These are phyloP conservation scores for Andinoacara biseriatus DNA, from an alignment of 2,113 vertebrate genomes.

Conservation along the genomic window DNA sequence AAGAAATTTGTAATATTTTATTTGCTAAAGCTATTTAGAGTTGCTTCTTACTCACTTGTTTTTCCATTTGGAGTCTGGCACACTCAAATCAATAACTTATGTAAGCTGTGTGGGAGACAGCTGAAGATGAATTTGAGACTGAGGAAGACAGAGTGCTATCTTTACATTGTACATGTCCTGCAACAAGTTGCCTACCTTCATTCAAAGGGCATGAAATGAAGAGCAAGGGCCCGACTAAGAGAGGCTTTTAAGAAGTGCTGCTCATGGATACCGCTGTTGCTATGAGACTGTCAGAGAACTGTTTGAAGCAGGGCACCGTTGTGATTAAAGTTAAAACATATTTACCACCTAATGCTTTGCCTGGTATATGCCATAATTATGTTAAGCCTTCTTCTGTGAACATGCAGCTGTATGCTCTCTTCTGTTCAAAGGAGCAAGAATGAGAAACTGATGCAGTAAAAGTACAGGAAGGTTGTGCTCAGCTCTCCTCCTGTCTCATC, in stretches of 20 bases:
- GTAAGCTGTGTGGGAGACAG: slow-evolving; percentile 71
- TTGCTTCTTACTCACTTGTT: slow-evolving; percentile 47
- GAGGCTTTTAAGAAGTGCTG: slow-evolving; percentile 42
- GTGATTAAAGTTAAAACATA: slow-evolving; percentile 53
- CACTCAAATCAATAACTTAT: slow-evolving; percentile 68
- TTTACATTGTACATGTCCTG: slow-evolving; percentile 61
- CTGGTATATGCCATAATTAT: not conserved
- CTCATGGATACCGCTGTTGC: slow-evolving; percentile 64
- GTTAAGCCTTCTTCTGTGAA: slow-evolving; percentile 25
- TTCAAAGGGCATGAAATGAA: slow-evolving; percentile 47
- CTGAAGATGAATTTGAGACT: slow-evolving; percentile 56
- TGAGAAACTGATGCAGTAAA: not conserved
- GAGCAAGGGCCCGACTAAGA: slow-evolving; percentile 29
- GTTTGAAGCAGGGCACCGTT: slow-evolving; percentile 43
- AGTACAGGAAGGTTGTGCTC: slow-evolving; percentile 2
- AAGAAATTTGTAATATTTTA: slow-evolving; percentile 23
- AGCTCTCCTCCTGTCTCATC: slow-evolving; percentile 2
- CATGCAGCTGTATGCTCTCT: not conserved
- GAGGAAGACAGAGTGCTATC: slow-evolving; percentile 52
- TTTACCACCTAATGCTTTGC: slow-evolving; percentile 43
- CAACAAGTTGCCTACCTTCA: slow-evolving; percentile 55
- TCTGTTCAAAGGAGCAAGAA: not conserved
- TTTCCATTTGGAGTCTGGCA: slow-evolving; percentile 56
- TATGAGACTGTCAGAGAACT: slow-evolving; percentile 59
- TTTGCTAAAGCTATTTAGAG: slow-evolving; percentile 35